Conservation (phyloP, 2,888 invertebrate genomes). For the Leptinotarsa tumamoca region DNA sequence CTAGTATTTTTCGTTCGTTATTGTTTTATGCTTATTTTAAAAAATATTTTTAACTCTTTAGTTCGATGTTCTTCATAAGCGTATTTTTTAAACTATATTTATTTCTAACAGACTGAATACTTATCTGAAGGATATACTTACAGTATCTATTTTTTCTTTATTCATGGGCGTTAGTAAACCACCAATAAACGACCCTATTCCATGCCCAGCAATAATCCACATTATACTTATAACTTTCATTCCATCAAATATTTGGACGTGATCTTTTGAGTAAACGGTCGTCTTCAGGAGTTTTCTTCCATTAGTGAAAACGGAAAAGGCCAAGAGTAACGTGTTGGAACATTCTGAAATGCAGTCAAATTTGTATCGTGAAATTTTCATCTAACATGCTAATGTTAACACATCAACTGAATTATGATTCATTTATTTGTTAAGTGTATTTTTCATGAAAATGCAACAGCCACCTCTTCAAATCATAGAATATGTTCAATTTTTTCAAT, state of each 20-base stretch:
- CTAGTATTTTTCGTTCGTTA: no score
- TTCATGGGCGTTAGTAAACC: slow-evolving; percentile 29
- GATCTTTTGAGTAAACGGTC: slow-evolving; percentile 44
- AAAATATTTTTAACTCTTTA: no score
- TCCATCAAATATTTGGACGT: slow-evolving; percentile 54
- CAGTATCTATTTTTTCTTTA: slow-evolving; percentile 19
- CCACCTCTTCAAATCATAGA: no score
- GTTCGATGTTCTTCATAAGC: no score
- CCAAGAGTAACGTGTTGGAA: slow-evolving; percentile 43
- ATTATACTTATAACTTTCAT: slow-evolving; percentile 54
- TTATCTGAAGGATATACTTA: slow-evolving; percentile 21
- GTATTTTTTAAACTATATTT: no score
- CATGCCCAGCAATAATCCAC: slow-evolving; percentile 56
- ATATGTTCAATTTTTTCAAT: no score
- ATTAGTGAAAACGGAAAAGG: slow-evolving; percentile 54
- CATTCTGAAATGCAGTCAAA: slow-evolving; percentile 37
- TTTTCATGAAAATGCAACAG: no score
- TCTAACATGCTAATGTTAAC: no score
- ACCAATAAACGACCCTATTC: slow-evolving; percentile 30
- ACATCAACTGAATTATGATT: no score
- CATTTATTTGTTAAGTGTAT: no score
- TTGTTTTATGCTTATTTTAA: no score
- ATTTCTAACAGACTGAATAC: neutral
- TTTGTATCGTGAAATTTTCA: no score
- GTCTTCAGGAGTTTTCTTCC: slow-evolving; percentile 50